These are phyloP conservation scores for Eidolon helvum DNA, from an alignment of 2,113 vertebrate genomes.

Conservation along the genomic window DNA sequence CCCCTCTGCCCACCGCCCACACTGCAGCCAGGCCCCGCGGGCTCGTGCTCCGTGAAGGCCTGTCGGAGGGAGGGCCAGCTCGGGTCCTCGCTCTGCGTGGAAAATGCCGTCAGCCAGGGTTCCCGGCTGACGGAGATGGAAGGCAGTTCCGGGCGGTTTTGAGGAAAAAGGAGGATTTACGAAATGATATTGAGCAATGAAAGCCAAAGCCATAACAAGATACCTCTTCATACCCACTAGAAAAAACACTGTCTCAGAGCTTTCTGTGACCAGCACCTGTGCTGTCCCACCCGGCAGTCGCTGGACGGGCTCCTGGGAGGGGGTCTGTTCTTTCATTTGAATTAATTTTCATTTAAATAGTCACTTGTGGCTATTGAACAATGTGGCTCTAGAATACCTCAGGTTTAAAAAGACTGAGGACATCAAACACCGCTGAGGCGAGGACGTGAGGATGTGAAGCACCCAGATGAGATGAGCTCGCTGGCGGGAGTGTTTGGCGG, in stretches of 20 bases:
- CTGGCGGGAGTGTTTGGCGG: background rate
- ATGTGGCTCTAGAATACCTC: background rate
- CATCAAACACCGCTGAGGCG: background rate
- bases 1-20: background rate
- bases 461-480: fast-evolving
- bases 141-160: background rate
- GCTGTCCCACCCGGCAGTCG: fast-evolving
- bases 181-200: background rate
- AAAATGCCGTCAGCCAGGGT: background rate
- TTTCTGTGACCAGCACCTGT: background rate
- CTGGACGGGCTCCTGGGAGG: no score
- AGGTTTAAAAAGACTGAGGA: background rate
- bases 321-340: background rate
- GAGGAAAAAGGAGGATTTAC: background rate
- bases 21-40: background rate
- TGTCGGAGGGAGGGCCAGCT: background rate
- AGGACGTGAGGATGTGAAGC: no score
- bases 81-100: background rate
- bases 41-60: background rate
- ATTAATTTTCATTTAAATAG: background rate
- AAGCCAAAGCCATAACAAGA: background rate
- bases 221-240: background rate
- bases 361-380: fast-evolving
- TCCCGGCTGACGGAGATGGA: background rate
- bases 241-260: background rate